These are phyloP conservation scores for Druon quercuslanigerum DNA, from an alignment of 1,140 invertebrate genomes.

Conservation along the genomic window DNA sequence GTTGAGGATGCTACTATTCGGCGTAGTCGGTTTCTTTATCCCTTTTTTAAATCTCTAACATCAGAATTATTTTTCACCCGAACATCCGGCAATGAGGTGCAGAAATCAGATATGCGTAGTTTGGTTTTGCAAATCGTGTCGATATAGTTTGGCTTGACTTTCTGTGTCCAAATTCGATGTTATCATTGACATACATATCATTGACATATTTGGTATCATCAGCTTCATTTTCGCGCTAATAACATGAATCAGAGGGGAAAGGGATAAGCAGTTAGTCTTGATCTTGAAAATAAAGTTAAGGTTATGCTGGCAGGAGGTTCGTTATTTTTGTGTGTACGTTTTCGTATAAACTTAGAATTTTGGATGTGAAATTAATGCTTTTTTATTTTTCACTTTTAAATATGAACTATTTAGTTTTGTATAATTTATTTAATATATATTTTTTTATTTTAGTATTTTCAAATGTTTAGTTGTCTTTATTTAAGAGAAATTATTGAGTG, in stretches of 20 bases:
- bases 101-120: background rate
- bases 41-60: background rate
- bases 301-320: background rate
- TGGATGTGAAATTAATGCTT: too few relatives aligned
- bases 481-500: too few relatives aligned
- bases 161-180: slow-evolving; percentile 18
- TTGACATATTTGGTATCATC: slow-evolving; percentile 31
- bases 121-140: background rate
- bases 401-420: too few relatives aligned
- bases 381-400: background rate
- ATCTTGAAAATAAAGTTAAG: background rate
- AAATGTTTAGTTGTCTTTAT: background rate
- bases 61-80: background rate
- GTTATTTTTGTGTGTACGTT: background rate
- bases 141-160: background rate
- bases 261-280: background rate
- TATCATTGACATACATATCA: slow-evolving; percentile 29
- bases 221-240: slow-evolving; percentile 24
- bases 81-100: background rate
- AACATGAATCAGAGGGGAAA: slow-evolving; percentile 18
- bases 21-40: background rate
- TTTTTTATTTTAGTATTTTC: background rate
- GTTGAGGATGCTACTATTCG: background rate
- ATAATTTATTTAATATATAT: too few relatives aligned
- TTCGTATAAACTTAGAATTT: too few relatives aligned